Conservation (phyloP, 2,888 invertebrate genomes). For the Rosalia funebris region DNA sequence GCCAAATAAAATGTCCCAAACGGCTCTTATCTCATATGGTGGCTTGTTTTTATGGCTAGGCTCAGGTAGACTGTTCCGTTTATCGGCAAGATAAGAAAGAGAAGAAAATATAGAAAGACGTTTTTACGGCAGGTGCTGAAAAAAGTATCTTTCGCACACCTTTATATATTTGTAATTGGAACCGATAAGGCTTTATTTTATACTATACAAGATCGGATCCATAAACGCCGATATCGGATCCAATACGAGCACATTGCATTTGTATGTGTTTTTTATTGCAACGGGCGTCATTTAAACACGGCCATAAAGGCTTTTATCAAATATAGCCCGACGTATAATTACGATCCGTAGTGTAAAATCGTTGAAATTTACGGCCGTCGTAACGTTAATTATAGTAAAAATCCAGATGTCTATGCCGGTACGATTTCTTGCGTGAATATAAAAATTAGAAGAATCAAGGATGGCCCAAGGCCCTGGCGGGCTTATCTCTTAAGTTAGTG, state of each 20-base stretch:
- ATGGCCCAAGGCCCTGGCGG: too few relatives aligned
- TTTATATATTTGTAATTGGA: not conserved
- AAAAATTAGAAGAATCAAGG: not conserved
- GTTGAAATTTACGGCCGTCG: slow-evolving; percentile 23
- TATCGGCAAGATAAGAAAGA: too few relatives aligned
- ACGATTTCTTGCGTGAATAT: not conserved
- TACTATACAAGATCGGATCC: not conserved
- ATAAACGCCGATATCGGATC: slow-evolving; percentile 1
- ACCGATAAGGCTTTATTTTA: not conserved
- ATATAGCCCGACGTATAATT: slow-evolving; percentile 13
- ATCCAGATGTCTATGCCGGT: not conserved
- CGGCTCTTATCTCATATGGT: too few relatives aligned
- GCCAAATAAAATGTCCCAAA: too few relatives aligned
- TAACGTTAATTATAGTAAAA: slow-evolving; percentile 28
- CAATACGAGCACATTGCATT: slow-evolving; percentile 7
- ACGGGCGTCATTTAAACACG: not conserved
- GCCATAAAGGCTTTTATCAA: slow-evolving; percentile 10
- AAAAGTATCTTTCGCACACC: too few relatives aligned
- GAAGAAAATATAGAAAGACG: too few relatives aligned
- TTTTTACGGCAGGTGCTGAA: too few relatives aligned
- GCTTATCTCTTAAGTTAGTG: too few relatives aligned
- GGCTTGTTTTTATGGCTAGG: too few relatives aligned
- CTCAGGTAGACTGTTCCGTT: too few relatives aligned
- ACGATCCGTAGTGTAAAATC: slow-evolving; percentile 13
- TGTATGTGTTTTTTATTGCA: not conserved